Evolutionary conservation across 1,140 invertebrate genomes (phyloP).

Genomic region (Diorhabda carinulata): DNA sequence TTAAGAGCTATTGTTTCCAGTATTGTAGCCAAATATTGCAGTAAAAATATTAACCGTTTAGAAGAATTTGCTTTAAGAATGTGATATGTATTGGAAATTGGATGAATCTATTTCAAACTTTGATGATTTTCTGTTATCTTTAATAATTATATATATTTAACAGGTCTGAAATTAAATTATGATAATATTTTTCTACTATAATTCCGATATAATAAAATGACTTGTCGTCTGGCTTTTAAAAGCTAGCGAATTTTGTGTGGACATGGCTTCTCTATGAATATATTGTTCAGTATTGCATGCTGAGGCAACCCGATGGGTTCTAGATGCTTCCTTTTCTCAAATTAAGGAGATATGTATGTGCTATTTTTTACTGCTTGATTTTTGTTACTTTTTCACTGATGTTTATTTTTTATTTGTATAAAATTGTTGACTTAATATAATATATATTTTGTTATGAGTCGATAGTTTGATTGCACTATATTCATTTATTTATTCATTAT

Average conservation of each 20-base stretch:
- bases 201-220: neutral
- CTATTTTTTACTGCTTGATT: conserved; percentile 41
- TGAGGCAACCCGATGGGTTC: conserved; percentile 33
- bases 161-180: no score
- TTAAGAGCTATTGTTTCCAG: no score
- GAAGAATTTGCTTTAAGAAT: no score
- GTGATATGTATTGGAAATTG: no score
- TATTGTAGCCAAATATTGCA: no score
- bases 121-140: no score
- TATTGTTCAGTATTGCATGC: conserved; percentile 39
- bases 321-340: conserved; percentile 42
- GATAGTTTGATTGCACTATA: conserved; percentile 37
- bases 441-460: conserved; percentile 47
- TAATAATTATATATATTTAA: no score
- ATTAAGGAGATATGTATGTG: conserved; percentile 33
- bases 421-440: conserved; percentile 46
- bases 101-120: no score
- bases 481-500: conserved; percentile 28
- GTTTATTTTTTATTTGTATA: conserved; percentile 46
- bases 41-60: no score
- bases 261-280: conserved; percentile 24
- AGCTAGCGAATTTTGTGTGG: conserved; percentile 18
- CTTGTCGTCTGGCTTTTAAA: neutral
- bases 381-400: conserved; percentile 43
- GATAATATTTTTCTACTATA: no score